These are phyloP conservation scores for Acronicta alni DNA, from an alignment of 2,888 invertebrate species.

Conservation along the genomic window DNA sequence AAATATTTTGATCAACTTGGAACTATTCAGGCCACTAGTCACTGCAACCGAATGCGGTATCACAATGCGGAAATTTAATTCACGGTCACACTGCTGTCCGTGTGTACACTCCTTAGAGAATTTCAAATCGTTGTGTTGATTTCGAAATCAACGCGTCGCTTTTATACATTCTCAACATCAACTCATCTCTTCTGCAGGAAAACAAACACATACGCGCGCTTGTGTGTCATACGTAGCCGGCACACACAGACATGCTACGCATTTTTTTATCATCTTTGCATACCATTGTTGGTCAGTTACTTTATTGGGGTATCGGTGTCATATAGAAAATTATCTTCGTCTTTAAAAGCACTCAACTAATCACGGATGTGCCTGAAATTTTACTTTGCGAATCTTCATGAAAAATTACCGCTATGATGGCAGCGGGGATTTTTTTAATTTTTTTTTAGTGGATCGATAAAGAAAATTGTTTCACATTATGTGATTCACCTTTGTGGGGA, in stretches of 20 bases:
- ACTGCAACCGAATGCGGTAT: constrained; percentile 67
- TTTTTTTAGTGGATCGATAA: constrained; percentile 37
- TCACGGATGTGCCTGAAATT: constrained; percentile 57
- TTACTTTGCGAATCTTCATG: constrained; percentile 54
- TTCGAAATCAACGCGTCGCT: constrained; percentile 86
- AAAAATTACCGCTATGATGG: constrained; percentile 43
- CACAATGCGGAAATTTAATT: constrained; percentile 81
- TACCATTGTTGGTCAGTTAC: constrained; percentile 75
- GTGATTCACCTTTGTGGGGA: constrained; percentile 62
- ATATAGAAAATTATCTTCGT: constrained; percentile 67
- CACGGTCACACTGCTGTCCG: constrained; percentile 74
- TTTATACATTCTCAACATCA: constrained; percentile 88
- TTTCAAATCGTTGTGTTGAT: constrained; percentile 87
- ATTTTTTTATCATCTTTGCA: constrained; percentile 79
- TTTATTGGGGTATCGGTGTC: constrained; percentile 82
- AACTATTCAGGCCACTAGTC: constrained; percentile 75
- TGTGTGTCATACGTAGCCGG: constrained; percentile 67
- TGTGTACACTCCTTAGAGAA: constrained; percentile 84
- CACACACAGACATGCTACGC: constrained; percentile 67
- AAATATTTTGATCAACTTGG: constrained; percentile 49
- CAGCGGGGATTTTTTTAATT: constrained; percentile 25
- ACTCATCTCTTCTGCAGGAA: constrained; percentile 79
- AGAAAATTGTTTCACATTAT: constrained; percentile 55
- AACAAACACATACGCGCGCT: constrained; percentile 60
- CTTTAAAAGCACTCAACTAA: constrained; percentile 64